Conservation (phyloP, 2,888 invertebrate genomes). For the Cataglyphis albicans region DNA sequence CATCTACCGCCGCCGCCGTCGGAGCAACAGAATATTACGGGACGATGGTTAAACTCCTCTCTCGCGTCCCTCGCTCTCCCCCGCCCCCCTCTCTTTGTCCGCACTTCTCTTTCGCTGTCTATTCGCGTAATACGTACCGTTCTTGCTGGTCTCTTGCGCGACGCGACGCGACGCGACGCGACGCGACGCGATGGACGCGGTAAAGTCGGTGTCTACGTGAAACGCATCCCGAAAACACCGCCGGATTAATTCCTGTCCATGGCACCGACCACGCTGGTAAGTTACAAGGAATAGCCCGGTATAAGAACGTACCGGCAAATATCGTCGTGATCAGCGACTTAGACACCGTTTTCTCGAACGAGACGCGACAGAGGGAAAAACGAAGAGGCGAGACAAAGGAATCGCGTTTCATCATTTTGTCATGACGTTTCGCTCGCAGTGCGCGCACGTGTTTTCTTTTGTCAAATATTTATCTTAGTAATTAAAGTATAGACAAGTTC, state of each 20-base stretch:
- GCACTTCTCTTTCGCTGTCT: constrained; percentile 59
- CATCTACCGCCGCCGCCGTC: constrained; percentile 65
- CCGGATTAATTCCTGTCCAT: constrained; percentile 50
- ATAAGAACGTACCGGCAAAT: constrained; percentile 39
- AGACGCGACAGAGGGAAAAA: constrained; percentile 5
- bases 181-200: constrained; percentile 30
- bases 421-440: neutral
- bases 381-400: constrained; percentile 25
- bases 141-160: constrained; percentile 43
- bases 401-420: neutral
- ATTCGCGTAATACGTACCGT: constrained; percentile 63
- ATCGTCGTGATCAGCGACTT: constrained; percentile 34
- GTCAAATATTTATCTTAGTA: constrained; percentile 38
- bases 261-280: constrained; percentile 22
- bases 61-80: constrained; percentile 46
- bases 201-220: constrained; percentile 51
- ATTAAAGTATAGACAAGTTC: constrained; percentile 15
- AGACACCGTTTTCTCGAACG: constrained; percentile 24
- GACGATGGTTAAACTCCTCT: constrained; percentile 76
- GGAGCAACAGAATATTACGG: constrained; percentile 75
- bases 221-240: constrained; percentile 50
- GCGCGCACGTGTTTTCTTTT: neutral
- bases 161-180: constrained; percentile 29
- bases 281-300: constrained; percentile 14
- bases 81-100: constrained; percentile 63